Percentiles rank a stretch among this genome's conserved stretches.
These are phyloP conservation scores for Rynchops niger DNA, from an alignment of 2,113 vertebrate species.

Conservation along the genomic window DNA sequence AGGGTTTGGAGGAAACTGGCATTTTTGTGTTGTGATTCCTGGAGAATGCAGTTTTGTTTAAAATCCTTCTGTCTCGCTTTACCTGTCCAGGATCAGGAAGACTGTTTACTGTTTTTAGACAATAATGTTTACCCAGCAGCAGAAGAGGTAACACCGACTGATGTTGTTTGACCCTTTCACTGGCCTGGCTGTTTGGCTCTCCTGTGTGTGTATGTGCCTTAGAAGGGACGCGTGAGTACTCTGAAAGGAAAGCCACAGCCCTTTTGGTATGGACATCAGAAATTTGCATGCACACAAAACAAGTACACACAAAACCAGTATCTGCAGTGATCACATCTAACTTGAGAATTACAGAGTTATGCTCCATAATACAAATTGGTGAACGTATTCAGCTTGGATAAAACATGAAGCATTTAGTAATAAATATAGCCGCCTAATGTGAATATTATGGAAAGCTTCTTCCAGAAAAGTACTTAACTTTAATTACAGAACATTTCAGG, in stretches of 20 bases:
- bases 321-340: neutral
- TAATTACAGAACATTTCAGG: neutral
- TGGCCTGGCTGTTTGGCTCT: neutral
- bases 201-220: neutral
- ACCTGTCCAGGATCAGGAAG: neutral
- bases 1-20: neutral
- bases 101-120: neutral
- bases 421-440: neutral
- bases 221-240: fast-evolving
- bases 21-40: neutral
- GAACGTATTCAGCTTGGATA: neutral
- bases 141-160: neutral
- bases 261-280: neutral
- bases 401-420: neutral
- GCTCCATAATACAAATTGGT: neutral
- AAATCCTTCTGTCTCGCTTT: neutral
- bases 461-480: neutral
- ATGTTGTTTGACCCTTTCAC: neutral
- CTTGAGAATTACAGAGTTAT: neutral
- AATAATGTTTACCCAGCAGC: neutral
- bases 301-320: too few species aligned
- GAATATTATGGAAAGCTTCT: neutral
- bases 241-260: neutral
- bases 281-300: neutral
- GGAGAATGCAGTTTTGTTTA: neutral